Evolutionary conservation across 2,888 invertebrate genomes (phyloP).

Genomic region (Xestia sexstrigata): DNA sequence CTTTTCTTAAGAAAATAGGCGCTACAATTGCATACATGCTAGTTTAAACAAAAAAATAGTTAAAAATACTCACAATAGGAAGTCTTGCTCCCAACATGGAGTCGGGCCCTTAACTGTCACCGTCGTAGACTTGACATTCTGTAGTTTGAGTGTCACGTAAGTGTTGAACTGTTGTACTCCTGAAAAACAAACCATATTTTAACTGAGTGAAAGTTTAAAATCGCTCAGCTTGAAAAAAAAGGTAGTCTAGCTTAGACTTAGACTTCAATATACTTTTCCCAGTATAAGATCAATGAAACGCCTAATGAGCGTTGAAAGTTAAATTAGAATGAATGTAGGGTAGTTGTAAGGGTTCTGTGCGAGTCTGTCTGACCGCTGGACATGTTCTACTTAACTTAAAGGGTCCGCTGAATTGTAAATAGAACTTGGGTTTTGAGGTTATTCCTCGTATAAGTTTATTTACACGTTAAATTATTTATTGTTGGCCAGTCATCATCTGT

Average conservation of each 20-base stretch:
- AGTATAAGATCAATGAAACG: slow-evolving; percentile 51
- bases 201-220: slow-evolving; percentile 20
- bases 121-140: slow-evolving; percentile 99
- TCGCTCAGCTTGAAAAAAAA: slow-evolving; percentile 15
- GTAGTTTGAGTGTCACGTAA: slow-evolving; percentile 98
- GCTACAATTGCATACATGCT: slow-evolving; percentile 35
- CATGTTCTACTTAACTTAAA: slow-evolving; percentile 27
- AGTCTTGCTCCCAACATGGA: slow-evolving; percentile 99
- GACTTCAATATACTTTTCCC: slow-evolving; percentile 34
- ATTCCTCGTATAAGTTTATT: slow-evolving; percentile 18
- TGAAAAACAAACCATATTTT: slow-evolving; percentile 73
- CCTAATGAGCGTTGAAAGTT: slow-evolving; percentile 52
- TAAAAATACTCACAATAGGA: slow-evolving; percentile 97
- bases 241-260: slow-evolving; percentile 42
- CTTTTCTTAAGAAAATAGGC: slow-evolving; percentile 24
- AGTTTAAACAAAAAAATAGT: slow-evolving; percentile 63
- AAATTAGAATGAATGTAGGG: slow-evolving; percentile 38
- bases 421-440: slow-evolving; percentile 18
- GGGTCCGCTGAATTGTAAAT: slow-evolving; percentile 27
- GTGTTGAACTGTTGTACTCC: slow-evolving; percentile 97
- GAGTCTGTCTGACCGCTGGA: slow-evolving; percentile 27
- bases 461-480: slow-evolving; percentile 3
- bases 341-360: slow-evolving; percentile 15
- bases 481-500: not conserved
- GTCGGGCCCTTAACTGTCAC: slow-evolving; percentile 98